A percentile compares a stretch with the other conserved stretches of the same genome.
These are phyloP conservation scores for Heteromormyrus szaboi DNA, from an alignment of 2,797 vertebrate species.

Conservation along the genomic window DNA sequence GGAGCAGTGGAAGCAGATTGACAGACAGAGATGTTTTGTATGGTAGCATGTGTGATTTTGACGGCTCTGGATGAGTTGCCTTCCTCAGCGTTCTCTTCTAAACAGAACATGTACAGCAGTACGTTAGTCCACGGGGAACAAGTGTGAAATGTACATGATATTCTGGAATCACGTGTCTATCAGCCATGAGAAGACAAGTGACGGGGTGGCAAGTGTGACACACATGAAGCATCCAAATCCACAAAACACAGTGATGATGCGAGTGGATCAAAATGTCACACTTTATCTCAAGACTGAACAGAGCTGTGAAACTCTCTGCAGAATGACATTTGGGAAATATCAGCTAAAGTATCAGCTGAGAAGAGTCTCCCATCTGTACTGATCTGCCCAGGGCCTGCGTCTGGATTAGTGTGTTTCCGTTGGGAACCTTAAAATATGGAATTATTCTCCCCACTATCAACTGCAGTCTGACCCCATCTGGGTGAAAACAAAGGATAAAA, in stretches of 20 bases:
- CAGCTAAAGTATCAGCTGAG: neutral
- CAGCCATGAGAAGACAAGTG: neutral
- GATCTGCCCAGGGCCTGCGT: neutral
- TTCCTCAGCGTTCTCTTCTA: neutral
- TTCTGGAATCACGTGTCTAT: neutral
- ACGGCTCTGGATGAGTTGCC: neutral
- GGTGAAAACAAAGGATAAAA: neutral
- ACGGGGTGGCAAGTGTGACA: neutral
- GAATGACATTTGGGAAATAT: neutral
- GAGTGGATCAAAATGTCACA: neutral
- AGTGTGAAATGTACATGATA: neutral
- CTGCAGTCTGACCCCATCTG: neutral
- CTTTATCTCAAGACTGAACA: neutral
- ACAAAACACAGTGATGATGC: neutral
- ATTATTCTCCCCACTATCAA: neutral
- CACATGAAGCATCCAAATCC: neutral
- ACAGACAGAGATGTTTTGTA: neutral
- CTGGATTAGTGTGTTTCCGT: neutral
- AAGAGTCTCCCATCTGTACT: neutral
- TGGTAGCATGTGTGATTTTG: neutral
- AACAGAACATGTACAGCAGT: neutral
- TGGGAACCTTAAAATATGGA: neutral
- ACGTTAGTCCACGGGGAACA: neutral
- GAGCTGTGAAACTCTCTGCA: neutral
- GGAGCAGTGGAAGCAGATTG: neutral